Evolutionary conservation across 2,888 invertebrate genomes (phyloP).

Genomic region (Tipula vernalis): DNA sequence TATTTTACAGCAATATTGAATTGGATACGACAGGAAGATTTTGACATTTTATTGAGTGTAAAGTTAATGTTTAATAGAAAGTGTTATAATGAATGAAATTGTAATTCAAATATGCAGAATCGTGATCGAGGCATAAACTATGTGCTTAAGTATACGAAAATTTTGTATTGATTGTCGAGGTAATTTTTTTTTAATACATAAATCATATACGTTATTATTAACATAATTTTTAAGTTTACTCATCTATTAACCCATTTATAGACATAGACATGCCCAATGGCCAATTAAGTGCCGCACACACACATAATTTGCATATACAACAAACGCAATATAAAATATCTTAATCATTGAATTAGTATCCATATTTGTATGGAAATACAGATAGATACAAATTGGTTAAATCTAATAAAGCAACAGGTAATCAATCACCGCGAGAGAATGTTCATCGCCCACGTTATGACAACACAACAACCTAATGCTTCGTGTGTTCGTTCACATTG

Average conservation of each 20-base stretch:
- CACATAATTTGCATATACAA: neutral
- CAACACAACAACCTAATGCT: neutral
- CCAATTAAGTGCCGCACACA: neutral
- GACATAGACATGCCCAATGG: neutral
- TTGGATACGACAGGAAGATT: too few relatives aligned
- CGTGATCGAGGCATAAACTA: constrained; percentile 12
- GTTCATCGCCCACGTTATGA: neutral
- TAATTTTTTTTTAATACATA: constrained; percentile 18
- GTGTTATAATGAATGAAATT: neutral
- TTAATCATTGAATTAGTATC: neutral
- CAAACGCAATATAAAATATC: neutral
- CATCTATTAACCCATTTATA: neutral
- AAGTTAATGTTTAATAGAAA: neutral
- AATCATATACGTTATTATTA: neutral
- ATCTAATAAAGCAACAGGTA: neutral
- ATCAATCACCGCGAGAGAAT: neutral
- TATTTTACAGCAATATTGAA: too few relatives aligned
- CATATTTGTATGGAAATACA: neutral
- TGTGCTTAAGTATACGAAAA: constrained; percentile 29
- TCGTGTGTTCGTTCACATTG: neutral
- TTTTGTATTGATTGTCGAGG: constrained; percentile 29
- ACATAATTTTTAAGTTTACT: neutral
- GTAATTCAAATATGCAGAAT: neutral
- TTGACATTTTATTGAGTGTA: neutral
- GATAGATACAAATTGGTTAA: neutral